Base-by-base conservation (phyloP, 2,888 invertebrate genomes). In the Chymomyza amoena region DNA sequence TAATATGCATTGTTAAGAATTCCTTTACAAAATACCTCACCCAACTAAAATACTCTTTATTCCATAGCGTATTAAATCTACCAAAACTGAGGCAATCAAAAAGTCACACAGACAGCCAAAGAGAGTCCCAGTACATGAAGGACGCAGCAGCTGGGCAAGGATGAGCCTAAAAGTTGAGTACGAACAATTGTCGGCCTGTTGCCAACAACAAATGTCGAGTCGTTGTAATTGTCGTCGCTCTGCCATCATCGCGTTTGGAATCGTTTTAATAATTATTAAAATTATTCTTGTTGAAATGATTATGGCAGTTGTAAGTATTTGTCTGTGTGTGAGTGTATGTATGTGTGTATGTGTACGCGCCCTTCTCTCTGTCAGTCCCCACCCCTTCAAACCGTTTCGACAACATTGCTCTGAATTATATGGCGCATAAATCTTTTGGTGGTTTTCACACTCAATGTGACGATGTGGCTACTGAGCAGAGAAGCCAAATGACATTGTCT, bases 201-300 rank as follows among this genome's bases (percentile, higher is more conserved):
- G 84, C 77, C 79, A 79, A 77, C 39, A 45, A 51, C 77, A 76
- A 83, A 70, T 79, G 76, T 66, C 66, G 68, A 66, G 61, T 56
- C 57, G 70, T 75, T 75, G 84, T 84, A 81, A 86, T 84, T 86
- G 84, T 80, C 84, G 82, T 66, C 71, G 79, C 75, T 28, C 57
- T 72, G 76, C 78, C 76, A 69, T 79, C 75, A 73, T 66, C 82
- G 80, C 84, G 81, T 80, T 84, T 78, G 81, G 81, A 82, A 87
- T 87, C 84, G 84, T 84, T 85, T 88, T 81, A 88, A 89, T 86
- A 87, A 84, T 86, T 87, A 87, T 87, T 85, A 85, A 85, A 85
- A 87, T 86, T 86, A 89, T 89, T 89, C 89, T 89, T 89, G 88
- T 89, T 89, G 89, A 87, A 88, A 86, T 86, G 78, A 86, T 86